These are phyloP conservation scores for Ptilonorhynchus violaceus DNA, from an alignment of 2,113 vertebrate species.

Conservation along the genomic window DNA sequence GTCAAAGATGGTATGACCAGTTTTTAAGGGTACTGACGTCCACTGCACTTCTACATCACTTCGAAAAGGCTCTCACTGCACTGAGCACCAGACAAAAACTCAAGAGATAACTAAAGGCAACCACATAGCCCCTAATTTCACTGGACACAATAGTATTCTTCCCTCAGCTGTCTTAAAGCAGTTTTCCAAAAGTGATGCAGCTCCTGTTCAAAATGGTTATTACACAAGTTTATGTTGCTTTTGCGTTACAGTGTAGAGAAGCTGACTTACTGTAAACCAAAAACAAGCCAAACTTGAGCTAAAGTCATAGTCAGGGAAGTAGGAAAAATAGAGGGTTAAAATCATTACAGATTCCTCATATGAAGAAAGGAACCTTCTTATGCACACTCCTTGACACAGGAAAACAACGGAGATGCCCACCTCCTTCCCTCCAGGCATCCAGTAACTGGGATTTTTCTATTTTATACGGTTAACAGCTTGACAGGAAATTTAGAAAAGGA, in stretches of 20 bases:
- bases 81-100: not conserved
- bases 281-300: not conserved
- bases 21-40: not conserved
- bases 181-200: not conserved
- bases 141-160: not conserved
- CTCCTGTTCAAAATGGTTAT: not conserved
- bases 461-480: not conserved
- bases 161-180: not conserved
- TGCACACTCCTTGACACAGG: not conserved
- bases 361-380: not conserved
- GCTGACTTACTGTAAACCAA: not conserved
- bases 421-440: not conserved
- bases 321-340: not conserved
- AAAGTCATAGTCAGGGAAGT: not conserved
- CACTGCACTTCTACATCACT: not conserved
- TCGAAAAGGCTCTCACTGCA: not conserved
- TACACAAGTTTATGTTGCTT: not conserved
- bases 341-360: not conserved
- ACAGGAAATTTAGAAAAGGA: not conserved
- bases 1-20: not conserved
- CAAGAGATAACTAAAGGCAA: not conserved
- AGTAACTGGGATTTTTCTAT: not conserved
- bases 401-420: not conserved
- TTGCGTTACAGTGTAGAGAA: not conserved
- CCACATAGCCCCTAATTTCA: not conserved